phyloP scores from a whole-genome alignment of 2,888 invertebrate genomes.

The Allacma fusca region DNA sequence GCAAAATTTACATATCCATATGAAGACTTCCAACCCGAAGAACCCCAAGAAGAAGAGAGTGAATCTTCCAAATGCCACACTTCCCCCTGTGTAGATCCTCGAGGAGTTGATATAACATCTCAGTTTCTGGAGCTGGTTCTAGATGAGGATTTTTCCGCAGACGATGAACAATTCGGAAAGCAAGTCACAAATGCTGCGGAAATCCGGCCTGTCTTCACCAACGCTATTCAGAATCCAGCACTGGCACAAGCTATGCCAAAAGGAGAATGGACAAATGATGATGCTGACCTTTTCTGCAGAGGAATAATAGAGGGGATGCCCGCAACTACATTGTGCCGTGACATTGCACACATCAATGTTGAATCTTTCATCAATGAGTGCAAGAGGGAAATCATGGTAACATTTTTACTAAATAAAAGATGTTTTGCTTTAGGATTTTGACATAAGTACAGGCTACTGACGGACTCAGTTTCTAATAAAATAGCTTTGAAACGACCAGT shows the following conservation, averaged over 20 bases:
- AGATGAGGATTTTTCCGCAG: conserved; percentile 58
- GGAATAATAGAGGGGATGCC: conserved; percentile 59
- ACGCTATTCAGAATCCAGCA: conserved; percentile 40
- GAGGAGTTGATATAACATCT: conserved; percentile 59
- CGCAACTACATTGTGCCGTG: conserved; percentile 58
- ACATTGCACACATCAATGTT: conserved; percentile 59
- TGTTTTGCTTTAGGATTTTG: too few species aligned
- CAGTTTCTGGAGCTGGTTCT: conserved; percentile 57
- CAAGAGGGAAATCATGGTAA: conserved; percentile 59
- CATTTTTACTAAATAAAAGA: neutral
- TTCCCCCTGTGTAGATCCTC: conserved; percentile 57
- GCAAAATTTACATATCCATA: conserved; percentile 55
- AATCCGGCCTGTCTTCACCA: conserved; percentile 55
- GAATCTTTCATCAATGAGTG: conserved; percentile 57
- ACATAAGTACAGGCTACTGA: too few species aligned
- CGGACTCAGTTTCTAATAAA: too few species aligned
- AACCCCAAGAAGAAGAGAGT: conserved; percentile 53
- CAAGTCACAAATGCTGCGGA: conserved; percentile 35
- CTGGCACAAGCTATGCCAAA: conserved; percentile 40
- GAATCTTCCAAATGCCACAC: conserved; percentile 55
- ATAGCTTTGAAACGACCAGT: too few species aligned
- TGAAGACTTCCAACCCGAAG: conserved; percentile 56
- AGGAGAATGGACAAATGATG: conserved; percentile 57
- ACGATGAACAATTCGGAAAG: conserved; percentile 55
- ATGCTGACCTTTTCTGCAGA: conserved; percentile 60